Evolutionary conservation across 2,888 invertebrate species (phyloP), one percentile per base, ranked within the genome.

Genomic region (Apodemia hepburni): DNA sequence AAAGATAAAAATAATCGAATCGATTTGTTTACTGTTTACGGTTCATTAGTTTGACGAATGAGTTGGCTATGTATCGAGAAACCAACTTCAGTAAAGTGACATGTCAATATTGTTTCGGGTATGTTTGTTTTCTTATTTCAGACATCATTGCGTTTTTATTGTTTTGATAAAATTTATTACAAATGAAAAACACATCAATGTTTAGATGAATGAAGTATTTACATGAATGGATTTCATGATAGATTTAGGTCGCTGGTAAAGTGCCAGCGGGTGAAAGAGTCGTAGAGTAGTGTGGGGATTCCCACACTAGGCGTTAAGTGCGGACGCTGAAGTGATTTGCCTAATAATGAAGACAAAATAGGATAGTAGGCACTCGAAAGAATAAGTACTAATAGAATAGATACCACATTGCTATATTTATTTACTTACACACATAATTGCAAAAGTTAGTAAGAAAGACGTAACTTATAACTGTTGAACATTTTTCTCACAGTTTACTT

Each of bases 101-200:
- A 71, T 90, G 88, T 83, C 86, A 69, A 79, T 85, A 69, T 85
- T 84, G 83, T 82, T 88, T 73, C 79, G 84, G 86, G 88, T 90
- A 87, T 79, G 87, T 87, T 70, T 65, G 59, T 27, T 42, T 57
- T 58, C 47, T 58, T 33, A 54, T n/a, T 62, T 45, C 12, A 47
- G 29, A 57, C 29, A n/a, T 57, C 27, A 15, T 54, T 57, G 27
- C 27, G 29, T 57, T 27, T 51, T 54, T 54, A 57, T 57, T 57
- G 54, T 47, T 47, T 47, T 47, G 7, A 38, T 38, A 38, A 17
- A 47, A 47, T 17, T 7, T 47, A 8, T 47, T 47, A 17, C 17
- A 47, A 47, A 47, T 47, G 42, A 15, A 47, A 47, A 8, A 47
- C 45, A 47, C 2, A 0, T 47, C 15, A 7, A 47, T 17, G 17